Percentiles rank a stretch among this genome's conserved stretches.
These are phyloP conservation scores for Anthophora plumipes DNA, from an alignment of 2,888 invertebrate species.

Conservation along the genomic window DNA sequence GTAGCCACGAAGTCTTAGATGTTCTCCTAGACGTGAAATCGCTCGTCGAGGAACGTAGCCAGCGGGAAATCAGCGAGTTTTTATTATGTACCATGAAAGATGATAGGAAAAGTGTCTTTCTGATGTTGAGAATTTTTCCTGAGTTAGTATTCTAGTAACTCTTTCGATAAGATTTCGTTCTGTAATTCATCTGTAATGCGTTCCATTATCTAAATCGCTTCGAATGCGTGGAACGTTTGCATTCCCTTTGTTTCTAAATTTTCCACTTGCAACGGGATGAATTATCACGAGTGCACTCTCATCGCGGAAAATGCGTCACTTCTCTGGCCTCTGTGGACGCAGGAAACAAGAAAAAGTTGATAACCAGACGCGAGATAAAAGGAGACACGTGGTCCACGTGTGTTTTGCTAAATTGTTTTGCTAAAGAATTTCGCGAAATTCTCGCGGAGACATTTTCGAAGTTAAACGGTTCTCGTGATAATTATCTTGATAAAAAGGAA, in stretches of 20 bases:
- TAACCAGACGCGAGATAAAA: constrained; percentile 28
- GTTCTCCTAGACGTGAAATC: background rate
- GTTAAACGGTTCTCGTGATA: constrained; percentile 4
- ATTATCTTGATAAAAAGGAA: background rate
- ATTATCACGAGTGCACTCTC: constrained; percentile 50
- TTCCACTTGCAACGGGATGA: constrained; percentile 19
- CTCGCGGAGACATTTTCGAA: background rate
- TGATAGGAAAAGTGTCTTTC: background rate
- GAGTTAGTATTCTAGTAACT: no score
- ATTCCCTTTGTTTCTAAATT: background rate
- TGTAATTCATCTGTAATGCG: no score
- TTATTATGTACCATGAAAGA: background rate
- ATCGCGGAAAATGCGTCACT: constrained; percentile 32
- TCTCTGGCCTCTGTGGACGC: background rate
- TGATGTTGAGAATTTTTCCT: no score
- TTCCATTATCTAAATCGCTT: constrained; percentile 29
- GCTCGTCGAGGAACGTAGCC: constrained; percentile 5
- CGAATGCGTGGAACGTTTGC: background rate
- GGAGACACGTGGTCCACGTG: no score
- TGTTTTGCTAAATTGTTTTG: constrained; percentile 29
- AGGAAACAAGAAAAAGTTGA: constrained; percentile 19
- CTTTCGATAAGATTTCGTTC: no score
- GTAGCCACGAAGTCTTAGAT: constrained; percentile 2
- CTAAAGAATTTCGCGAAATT: constrained; percentile 17
- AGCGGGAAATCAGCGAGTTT: background rate